Evolutionary conservation across 2,797 vertebrate genomes (phyloP), one percentile per base, ranked within the genome.

Genomic region (Sebastes nivosus): DNA sequence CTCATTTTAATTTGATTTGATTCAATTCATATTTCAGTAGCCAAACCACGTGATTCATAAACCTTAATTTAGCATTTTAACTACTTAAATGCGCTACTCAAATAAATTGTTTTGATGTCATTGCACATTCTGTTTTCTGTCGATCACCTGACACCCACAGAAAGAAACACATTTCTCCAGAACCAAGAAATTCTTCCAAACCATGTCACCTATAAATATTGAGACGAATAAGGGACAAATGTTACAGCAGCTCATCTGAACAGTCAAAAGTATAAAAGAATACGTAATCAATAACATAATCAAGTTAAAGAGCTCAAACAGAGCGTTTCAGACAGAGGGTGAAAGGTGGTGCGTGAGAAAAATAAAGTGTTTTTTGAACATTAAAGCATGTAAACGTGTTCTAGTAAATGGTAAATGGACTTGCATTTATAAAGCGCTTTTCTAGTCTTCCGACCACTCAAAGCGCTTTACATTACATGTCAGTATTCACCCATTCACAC

Each of bases 401-500:
- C 46, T 42, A 42, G 38, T 38, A 38, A 34, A 42, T 42, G 38
- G 36, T 38, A 38, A 32, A 42, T 42, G 38, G 38, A 42, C 0
- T 42, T 42, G 38, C 14, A 42, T 42, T 42, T 42, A 42, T 16
- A 42, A 16, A 42, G 38, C 13, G 2, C 38, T 42, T 42, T 42
- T 42, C 38, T 42, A 42, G 38, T 42, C 38, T 14, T 42, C 38
- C 36, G 38, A 42, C 13, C 38, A 42, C 38, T 42, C 13, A 42
- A 42, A 42, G 38, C 38, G 0, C 38, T 42, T 42, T 16, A 42
- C 38, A 42, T 0, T 42, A 0, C 13, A 42, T 0, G 38, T 42
- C 38, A 42, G 38, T 42, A 42, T 42, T 42, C 13, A 42, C 38
- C 38, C 38, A 42, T 42, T 42, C 38, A 42, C 38, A 42, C 36